These are phyloP conservation scores for Diorhabda sublineata DNA, from an alignment of 1,140 invertebrate genomes.

Conservation along the genomic window DNA sequence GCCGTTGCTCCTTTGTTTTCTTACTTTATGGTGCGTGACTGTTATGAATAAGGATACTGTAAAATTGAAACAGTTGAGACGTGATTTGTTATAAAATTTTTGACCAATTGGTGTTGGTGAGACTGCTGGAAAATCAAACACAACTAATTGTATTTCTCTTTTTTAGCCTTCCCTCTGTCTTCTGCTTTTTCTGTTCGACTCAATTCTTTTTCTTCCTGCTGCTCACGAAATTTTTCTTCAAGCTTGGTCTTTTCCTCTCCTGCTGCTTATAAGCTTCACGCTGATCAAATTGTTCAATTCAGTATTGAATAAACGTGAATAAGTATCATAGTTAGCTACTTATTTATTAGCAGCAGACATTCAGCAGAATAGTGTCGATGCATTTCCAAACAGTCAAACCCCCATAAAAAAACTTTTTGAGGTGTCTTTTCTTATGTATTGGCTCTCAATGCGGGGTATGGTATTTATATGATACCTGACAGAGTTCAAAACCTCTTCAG, in stretches of 20 bases:
- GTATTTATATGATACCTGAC: slow-evolving; percentile 32
- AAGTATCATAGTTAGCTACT: slow-evolving; percentile 35
- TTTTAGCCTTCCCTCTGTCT: slow-evolving; percentile 27
- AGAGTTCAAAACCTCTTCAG: slow-evolving; percentile 28
- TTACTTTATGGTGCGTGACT: no score
- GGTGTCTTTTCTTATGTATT: slow-evolving; percentile 37
- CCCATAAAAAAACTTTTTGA: slow-evolving; percentile 40
- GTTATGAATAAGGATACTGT: slow-evolving; percentile 22
- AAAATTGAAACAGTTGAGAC: slow-evolving; percentile 25
- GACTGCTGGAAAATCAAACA: slow-evolving; percentile 37
- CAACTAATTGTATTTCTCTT: slow-evolving; percentile 26
- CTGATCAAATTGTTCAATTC: slow-evolving; percentile 45
- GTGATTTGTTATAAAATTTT: slow-evolving; percentile 39
- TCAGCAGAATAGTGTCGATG: slow-evolving; percentile 32
- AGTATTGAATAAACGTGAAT: slow-evolving; percentile 40
- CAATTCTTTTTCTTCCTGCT: slow-evolving; percentile 34
- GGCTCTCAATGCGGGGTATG: slow-evolving; percentile 42
- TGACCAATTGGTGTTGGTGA: slow-evolving; percentile 28
- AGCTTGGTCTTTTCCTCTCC: slow-evolving; percentile 12
- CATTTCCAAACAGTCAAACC: slow-evolving; percentile 32
- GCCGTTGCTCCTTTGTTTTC: no score
- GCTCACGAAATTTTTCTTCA: slow-evolving; percentile 22
- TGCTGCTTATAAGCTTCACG: slow-evolving; percentile 38
- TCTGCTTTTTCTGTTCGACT: slow-evolving; percentile 25
- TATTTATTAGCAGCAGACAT: slow-evolving; percentile 16